Evolutionary conservation across 2,797 vertebrate genomes (phyloP), one percentile per base, ranked within the genome.

Genomic region (Ibycter americanus): DNA sequence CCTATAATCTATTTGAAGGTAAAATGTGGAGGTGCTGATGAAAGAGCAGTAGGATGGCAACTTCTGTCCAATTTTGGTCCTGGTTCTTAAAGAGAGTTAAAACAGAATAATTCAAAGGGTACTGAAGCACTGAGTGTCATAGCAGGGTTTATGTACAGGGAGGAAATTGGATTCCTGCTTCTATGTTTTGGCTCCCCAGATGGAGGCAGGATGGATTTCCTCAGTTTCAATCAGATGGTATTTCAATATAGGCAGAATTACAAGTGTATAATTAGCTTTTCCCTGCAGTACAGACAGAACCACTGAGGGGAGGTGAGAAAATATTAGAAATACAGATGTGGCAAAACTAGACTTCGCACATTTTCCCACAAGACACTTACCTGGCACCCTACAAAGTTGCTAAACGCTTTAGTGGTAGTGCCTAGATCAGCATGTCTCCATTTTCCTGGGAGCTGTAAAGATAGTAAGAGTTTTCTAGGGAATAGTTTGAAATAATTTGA

Each of bases 361-460:
- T 67, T 89, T 80, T 87, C 27, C 67, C n/a, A 9, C 9, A n/a
- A 52, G 46, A 46, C 25, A 5, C 38, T 59, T 76, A 38, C 0
- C 36, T 76, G 54, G n/a, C 54, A 68, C 49, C 62, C 42, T 65
- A 4, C 36, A n/a, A 52, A 72, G 42, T 25, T 81, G 58, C 49
- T 76, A 1, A 73, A 16, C 5, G 40, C 40, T 63, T n/a, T 0
- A n/a, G 54, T n/a, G 34, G 13, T 36, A 72, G 22, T 68, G 54
- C 56, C 59, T 61, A 32, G 32, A 34, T 65, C 44, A 81, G 46
- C 46, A 36, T 3, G 0, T 1, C 46, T 63, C 56, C 0, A 1
- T 61, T 66, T 56, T 62, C 8, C 61, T 89, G 68, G 52, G 63
- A 77, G 19, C 84, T 94, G 56, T 70, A 74, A 36, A 12, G 38